Conservation (phyloP, 2,888 invertebrate species). For the Papilio elwesi region DNA sequence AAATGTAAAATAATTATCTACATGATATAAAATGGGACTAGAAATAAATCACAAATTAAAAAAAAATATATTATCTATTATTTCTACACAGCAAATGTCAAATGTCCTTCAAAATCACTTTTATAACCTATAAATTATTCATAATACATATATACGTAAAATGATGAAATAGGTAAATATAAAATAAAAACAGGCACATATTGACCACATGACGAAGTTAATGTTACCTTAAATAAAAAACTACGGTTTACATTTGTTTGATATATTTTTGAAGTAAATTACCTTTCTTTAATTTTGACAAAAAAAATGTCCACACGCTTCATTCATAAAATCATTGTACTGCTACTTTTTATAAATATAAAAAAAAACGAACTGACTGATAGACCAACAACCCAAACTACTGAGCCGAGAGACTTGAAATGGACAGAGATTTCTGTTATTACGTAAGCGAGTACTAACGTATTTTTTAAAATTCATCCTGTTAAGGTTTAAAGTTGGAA, state of each 20-base stretch:
- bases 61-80: constrained; percentile 15
- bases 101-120: constrained; percentile 31
- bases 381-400: too few species aligned
- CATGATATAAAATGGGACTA: constrained; percentile 37
- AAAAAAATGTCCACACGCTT: too few species aligned
- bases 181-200: constrained; percentile 22
- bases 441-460: too few species aligned
- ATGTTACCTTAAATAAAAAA: constrained; percentile 23
- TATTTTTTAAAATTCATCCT: too few species aligned
- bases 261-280: too few species aligned
- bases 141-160: neutral
- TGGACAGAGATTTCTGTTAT: too few species aligned
- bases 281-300: too few species aligned
- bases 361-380: too few species aligned
- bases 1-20: constrained; percentile 36
- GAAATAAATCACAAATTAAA: constrained; percentile 38
- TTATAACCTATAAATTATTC: constrained; percentile 29
- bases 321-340: too few species aligned
- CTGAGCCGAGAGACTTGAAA: too few species aligned
- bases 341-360: too few species aligned
- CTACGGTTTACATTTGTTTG: constrained; percentile 19
- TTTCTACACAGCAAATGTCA: constrained; percentile 30
- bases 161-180: constrained; percentile 2
- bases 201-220: constrained; percentile 18
- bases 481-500: too few species aligned